Base-by-base conservation (phyloP, 2,888 invertebrate genomes). In the Conchocele bisecta region DNA sequence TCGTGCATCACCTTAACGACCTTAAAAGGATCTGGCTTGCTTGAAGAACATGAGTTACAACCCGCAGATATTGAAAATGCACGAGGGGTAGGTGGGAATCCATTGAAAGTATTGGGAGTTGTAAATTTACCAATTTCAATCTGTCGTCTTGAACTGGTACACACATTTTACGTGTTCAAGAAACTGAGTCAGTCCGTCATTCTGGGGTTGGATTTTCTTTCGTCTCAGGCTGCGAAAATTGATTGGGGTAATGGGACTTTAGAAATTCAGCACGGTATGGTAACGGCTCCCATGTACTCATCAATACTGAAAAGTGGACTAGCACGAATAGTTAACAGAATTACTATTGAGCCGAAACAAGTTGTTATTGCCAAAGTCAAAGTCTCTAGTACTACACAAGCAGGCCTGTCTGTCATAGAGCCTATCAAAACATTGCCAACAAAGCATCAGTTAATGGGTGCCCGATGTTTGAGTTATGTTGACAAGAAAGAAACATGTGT, bases 201-300 rank as follows among this genome's bases (percentile, higher is more conserved):
- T 15, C 15, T 70, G 28, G 78, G 72, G 41, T n/a, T 64, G 17
- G 78, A 78, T 57, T 78, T 78, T 48, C 42, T 78, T 20, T 67
- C 48, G 9, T 31, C 57, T 11, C 57, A 78, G 26, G 31, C 59
- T 11, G 71, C 68, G 6, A 46, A 37, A 35, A 53, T 75, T 1
- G 60, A 78, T 37, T 68, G 67, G 39, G 50, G 44, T 9, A 50
- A 70, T 24, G 42, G 53, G 39, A 31, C 33, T n/a, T 22, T 78
- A 6, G 46, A 68, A 33, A 44, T 68, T 15, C 56, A 60, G 44
- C 57, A 50, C 33, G 54, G 61, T 57, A 22, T 69, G 20, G 57
- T 57, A 20, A 42, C 42, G 3, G 35, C 42, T 5, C 17, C 41
- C 50, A 63, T 69, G 69, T 61, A 57, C 35, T 35, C 56, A 22